These are phyloP conservation scores for Hecatera dysodea DNA, from an alignment of 2,888 invertebrate species.

Conservation along the genomic window DNA sequence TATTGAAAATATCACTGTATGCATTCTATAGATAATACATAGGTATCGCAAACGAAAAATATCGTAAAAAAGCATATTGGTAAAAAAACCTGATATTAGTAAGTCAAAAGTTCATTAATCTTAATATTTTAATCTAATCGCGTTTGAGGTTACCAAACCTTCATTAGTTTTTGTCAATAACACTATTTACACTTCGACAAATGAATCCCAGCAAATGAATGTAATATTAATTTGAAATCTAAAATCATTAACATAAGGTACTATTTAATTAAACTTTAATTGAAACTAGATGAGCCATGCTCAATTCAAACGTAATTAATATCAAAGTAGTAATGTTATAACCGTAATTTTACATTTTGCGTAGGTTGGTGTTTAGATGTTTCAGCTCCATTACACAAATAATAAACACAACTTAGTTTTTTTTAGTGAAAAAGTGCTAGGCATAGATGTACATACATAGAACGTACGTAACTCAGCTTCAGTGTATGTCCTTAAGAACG, in stretches of 20 bases:
- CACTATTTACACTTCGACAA: slow-evolving; percentile 1
- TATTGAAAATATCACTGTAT: too few relatives aligned
- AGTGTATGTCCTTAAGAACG: too few relatives aligned
- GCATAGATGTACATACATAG: too few relatives aligned
- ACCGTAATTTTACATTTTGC: background rate
- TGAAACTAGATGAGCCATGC: slow-evolving; percentile 20
- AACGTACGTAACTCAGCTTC: too few relatives aligned
- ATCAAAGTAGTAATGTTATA: background rate
- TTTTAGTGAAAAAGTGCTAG: too few relatives aligned
- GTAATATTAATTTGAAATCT: slow-evolving; percentile 14
- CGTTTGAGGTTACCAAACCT: background rate
- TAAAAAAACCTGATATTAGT: too few relatives aligned
- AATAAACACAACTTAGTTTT: too few relatives aligned
- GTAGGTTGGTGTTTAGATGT: background rate
- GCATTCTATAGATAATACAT: too few relatives aligned
- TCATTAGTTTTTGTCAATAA: background rate
- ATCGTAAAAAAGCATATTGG: too few relatives aligned
- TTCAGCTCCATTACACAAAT: too few relatives aligned
- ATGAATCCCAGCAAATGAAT: slow-evolving; percentile 9
- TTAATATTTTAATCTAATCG: background rate
- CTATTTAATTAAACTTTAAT: slow-evolving; percentile 27
- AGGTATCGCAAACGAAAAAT: too few relatives aligned
- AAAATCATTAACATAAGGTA: slow-evolving; percentile 3
- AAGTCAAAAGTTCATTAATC: too few relatives aligned
- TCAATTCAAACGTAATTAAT: slow-evolving; percentile 24